Percentiles rank a stretch among this genome's conserved stretches.
phyloP scores from a whole-genome alignment of 2,888 invertebrate genomes.

The Scelioninae gen. 2 region DNA sequence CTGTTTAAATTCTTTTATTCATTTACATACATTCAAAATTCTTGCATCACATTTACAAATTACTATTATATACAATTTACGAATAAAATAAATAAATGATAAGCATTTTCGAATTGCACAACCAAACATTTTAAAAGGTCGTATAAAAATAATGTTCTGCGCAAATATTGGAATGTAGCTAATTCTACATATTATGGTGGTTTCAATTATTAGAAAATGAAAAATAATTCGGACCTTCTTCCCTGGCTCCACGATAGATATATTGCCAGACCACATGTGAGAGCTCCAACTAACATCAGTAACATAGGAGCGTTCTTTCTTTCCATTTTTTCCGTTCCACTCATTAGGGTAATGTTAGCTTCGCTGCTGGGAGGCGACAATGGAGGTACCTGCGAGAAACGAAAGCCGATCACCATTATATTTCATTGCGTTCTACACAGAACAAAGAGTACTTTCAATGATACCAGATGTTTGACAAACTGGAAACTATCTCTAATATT shows the following conservation, averaged over 20 bases:
- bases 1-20: too few relatives aligned
- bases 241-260: slow-evolving; percentile 73
- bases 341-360: slow-evolving; percentile 72
- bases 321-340: slow-evolving; percentile 71
- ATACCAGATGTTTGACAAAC: slow-evolving; percentile 26
- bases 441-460: slow-evolving; percentile 24
- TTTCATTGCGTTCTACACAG: slow-evolving; percentile 3
- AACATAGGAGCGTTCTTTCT: slow-evolving; percentile 72
- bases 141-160: too few relatives aligned
- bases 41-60: too few relatives aligned
- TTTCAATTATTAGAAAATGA: too few relatives aligned
- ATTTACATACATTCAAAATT: too few relatives aligned
- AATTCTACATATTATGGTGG: too few relatives aligned
- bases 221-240: slow-evolving; percentile 68
- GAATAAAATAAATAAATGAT: not conserved
- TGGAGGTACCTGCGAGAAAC: slow-evolving; percentile 71
- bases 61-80: too few relatives aligned
- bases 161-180: too few relatives aligned
- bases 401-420: slow-evolving; percentile 21
- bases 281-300: slow-evolving; percentile 70
- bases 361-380: slow-evolving; percentile 73
- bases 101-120: too few relatives aligned
- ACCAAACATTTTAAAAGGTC: too few relatives aligned
- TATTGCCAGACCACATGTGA: slow-evolving; percentile 73
- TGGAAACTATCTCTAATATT: not conserved